Conservation (phyloP, 1,140 invertebrate species). For the Drosophila miranda region DNA sequence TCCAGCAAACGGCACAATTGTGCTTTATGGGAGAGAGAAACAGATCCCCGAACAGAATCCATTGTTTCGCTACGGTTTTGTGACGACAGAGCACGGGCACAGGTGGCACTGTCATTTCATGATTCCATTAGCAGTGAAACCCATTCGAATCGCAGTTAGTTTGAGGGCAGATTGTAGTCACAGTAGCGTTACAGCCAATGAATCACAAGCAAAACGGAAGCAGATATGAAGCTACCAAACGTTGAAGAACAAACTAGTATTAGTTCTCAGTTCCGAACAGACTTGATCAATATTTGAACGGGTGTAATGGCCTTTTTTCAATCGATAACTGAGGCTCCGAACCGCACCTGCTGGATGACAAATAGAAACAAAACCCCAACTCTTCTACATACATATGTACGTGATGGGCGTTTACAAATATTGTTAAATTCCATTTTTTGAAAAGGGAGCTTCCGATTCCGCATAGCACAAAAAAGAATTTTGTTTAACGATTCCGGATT, state of each 20-base stretch:
- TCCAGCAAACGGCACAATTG: constrained; percentile 53
- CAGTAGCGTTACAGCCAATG: too few species aligned
- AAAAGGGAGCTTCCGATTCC: constrained; percentile 53
- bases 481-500: constrained; percentile 44
- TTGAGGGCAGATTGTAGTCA: constrained; percentile 1
- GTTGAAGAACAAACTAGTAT: not conserved
- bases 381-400: constrained; percentile 21
- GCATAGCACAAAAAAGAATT: constrained; percentile 25
- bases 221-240: not conserved
- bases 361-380: constrained; percentile 37
- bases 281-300: constrained; percentile 58
- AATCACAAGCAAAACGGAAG: not conserved
- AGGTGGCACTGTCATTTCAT: constrained; percentile 1
- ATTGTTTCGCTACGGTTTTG: constrained; percentile 34
- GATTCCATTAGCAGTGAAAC: constrained; percentile 6
- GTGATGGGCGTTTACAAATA: constrained; percentile 49
- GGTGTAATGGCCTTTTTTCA: constrained; percentile 48
- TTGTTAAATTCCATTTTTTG: constrained; percentile 9
- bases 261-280: constrained; percentile 8
- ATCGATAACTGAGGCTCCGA: constrained; percentile 18
- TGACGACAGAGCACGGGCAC: constrained; percentile 45
- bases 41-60: constrained; percentile 10
- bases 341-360: constrained; percentile 35
- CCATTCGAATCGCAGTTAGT: not conserved
- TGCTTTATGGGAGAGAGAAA: constrained; percentile 36